Evolutionary conservation across 37 sponge, comb jelly and placozoan genomes (phyloP).

Genomic region (Ephydatia muelleri): DNA sequence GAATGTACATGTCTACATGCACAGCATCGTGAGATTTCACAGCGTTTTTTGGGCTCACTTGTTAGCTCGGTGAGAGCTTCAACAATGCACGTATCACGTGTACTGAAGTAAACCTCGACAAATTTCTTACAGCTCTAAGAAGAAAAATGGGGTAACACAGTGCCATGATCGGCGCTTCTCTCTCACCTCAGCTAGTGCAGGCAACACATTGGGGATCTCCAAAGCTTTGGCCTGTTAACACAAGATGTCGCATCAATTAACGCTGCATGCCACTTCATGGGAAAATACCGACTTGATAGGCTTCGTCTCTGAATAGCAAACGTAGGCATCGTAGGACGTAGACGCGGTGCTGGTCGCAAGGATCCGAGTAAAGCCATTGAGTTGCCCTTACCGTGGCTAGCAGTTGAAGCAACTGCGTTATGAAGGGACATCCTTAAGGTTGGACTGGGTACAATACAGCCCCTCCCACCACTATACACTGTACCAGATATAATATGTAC

Average conservation of each 20-base stretch:
- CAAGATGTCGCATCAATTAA: background rate
- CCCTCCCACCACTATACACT: no score
- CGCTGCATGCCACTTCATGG: background rate
- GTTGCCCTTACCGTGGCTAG: background rate
- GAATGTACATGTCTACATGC: background rate
- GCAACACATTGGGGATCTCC: background rate
- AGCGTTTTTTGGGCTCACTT: no score
- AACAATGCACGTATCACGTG: background rate
- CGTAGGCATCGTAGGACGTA: conserved; percentile 8
- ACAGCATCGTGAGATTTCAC: no score
- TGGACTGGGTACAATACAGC: no score
- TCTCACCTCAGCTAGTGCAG: background rate
- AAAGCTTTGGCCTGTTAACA: conserved; percentile 14
- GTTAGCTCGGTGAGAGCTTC: conserved; percentile 29
- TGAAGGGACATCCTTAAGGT: background rate
- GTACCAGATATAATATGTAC: no score
- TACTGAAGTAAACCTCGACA: background rate
- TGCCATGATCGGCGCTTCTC: background rate
- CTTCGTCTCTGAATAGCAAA: conserved; percentile 40
- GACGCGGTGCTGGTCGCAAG: background rate
- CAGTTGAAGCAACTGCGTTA: conserved; percentile 27
- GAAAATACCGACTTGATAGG: conserved; percentile 6
- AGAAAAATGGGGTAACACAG: no score
- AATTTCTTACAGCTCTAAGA: background rate
- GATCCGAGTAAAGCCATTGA: conserved; percentile 10